phyloP scores from a whole-genome alignment of 2,888 invertebrate genomes.

The Rotaria macrura region DNA sequence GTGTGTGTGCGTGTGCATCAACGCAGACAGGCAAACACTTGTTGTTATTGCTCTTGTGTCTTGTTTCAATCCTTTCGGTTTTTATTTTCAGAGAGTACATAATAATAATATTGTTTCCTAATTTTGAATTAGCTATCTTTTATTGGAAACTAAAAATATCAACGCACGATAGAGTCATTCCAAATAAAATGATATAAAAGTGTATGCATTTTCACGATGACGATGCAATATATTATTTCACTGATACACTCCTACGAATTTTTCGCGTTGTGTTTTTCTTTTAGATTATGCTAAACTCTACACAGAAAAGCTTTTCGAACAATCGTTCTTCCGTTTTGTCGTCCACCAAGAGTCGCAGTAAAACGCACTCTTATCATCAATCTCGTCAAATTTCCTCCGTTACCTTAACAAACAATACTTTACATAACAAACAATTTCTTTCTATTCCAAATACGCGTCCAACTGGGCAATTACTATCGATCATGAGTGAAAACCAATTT shows the following conservation, averaged over 20 bases:
- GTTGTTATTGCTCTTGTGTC: too few relatives aligned
- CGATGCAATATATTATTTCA: neutral
- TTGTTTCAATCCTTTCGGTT: too few relatives aligned
- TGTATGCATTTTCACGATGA: neutral
- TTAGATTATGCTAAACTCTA: conserved; percentile 1
- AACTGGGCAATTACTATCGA: neutral
- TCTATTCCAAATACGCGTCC: neutral
- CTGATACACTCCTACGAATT: neutral
- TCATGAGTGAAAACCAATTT: neutral
- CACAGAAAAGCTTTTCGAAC: neutral
- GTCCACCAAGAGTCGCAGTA: neutral
- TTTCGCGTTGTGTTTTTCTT: neutral
- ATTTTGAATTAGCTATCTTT: too few relatives aligned
- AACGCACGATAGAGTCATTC: too few relatives aligned
- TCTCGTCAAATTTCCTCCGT: neutral
- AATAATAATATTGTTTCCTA: too few relatives aligned
- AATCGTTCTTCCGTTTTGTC: neutral
- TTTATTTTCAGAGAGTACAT: too few relatives aligned
- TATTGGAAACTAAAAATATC: too few relatives aligned
- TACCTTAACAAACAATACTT: neutral
- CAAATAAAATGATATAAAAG: neutral
- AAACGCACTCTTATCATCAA: neutral
- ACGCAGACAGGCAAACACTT: neutral
- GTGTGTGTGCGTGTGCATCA: too few relatives aligned
- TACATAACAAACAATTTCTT: neutral